These are phyloP conservation scores for Folsomia candida DNA, from an alignment of 2,888 invertebrate genomes.

Conservation along the genomic window DNA sequence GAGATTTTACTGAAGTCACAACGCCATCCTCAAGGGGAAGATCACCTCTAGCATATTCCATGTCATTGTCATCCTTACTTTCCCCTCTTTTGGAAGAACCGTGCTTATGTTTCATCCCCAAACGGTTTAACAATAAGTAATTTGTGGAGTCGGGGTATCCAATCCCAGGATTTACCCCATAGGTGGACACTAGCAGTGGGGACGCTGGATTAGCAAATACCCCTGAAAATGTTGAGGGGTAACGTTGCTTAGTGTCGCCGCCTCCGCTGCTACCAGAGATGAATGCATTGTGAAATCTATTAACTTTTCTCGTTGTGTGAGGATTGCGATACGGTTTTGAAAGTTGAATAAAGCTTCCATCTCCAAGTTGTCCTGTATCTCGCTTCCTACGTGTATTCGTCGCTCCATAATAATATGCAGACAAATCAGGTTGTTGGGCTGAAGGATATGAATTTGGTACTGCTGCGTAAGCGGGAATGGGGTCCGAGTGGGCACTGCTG, in stretches of 20 bases:
- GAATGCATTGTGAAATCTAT: neutral
- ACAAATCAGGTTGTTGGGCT: constrained; percentile 10
- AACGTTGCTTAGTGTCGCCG: neutral
- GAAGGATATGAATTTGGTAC: neutral
- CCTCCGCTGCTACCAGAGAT: neutral
- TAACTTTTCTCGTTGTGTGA: neutral
- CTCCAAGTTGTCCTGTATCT: neutral
- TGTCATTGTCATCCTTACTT: neutral
- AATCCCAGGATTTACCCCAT: too few relatives aligned
- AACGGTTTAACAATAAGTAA: neutral
- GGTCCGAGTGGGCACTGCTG: neutral
- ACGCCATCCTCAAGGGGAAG: neutral
- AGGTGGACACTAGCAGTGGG: neutral
- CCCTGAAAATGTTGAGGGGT: neutral
- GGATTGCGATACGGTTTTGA: neutral
- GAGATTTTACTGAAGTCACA: neutral
- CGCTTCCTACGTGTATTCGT: neutral
- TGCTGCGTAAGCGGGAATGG: constrained; percentile 11
- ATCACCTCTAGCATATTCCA: neutral
- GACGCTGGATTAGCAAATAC: neutral
- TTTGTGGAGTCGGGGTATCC: neutral
- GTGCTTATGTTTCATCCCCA: neutral
- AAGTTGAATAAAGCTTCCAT: neutral
- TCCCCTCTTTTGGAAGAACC: neutral
- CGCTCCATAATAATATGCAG: constrained; percentile 13